Conservation (phyloP, 2,113 vertebrate species). For the Alethe diademata region DNA sequence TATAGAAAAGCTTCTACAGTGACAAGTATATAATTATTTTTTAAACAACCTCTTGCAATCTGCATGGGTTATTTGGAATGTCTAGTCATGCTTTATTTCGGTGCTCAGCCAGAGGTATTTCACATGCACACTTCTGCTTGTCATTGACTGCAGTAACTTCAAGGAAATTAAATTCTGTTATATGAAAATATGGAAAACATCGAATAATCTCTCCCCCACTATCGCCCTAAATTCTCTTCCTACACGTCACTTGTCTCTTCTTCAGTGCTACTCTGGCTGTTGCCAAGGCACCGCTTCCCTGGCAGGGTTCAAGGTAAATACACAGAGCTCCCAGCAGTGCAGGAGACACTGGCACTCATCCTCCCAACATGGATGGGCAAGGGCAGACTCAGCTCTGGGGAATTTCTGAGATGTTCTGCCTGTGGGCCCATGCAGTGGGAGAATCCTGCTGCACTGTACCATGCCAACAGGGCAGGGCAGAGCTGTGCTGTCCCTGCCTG, state of each 20-base stretch:
- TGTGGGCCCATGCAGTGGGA: fast-evolving
- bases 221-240: neutral
- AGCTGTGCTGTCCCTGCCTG: neutral
- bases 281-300: neutral
- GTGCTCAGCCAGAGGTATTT: neutral
- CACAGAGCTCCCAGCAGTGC: neutral
- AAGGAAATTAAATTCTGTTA: neutral
- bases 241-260: neutral
- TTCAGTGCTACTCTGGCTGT: neutral
- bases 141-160: neutral
- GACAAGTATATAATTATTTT: neutral
- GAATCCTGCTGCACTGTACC: neutral
- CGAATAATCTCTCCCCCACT: neutral
- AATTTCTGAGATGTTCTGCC: fast-evolving
- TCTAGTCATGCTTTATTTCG: neutral
- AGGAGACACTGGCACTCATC: neutral
- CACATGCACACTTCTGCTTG: neutral
- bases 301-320: neutral
- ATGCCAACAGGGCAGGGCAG: fast-evolving
- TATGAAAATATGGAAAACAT: neutral
- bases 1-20: neutral
- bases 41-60: neutral
- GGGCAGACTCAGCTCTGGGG: neutral
- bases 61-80: neutral
- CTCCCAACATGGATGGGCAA: neutral